Conservation (phyloP, 1,140 invertebrate species). For the Rhagoletis zephyria region DNA sequence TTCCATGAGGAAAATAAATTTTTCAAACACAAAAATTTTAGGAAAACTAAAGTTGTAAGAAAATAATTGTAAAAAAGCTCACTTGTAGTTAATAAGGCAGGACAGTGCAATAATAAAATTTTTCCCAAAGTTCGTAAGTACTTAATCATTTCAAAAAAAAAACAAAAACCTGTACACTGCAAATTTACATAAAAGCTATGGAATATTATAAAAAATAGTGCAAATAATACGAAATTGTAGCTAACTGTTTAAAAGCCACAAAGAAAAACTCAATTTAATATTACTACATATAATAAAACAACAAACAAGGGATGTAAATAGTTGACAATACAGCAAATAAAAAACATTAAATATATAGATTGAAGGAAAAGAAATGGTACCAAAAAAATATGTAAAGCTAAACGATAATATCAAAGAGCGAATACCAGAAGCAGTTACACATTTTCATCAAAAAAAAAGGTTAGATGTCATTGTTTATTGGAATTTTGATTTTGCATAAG, state of each 20-base stretch:
- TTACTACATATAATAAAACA: slow-evolving; percentile 58
- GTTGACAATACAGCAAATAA: slow-evolving; percentile 69
- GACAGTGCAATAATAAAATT: slow-evolving; percentile 24
- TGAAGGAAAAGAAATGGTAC: background rate
- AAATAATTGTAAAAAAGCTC: background rate
- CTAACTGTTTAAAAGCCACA: slow-evolving; percentile 11
- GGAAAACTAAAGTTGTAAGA: background rate
- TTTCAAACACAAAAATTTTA: background rate
- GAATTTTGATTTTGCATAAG: no score
- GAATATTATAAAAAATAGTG: slow-evolving; percentile 19
- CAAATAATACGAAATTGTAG: background rate
- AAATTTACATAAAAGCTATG: background rate
- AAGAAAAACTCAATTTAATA: slow-evolving; percentile 52
- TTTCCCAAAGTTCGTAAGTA: background rate
- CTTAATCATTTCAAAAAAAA: background rate
- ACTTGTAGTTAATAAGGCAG: background rate
- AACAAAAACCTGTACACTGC: background rate
- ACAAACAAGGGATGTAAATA: slow-evolving; percentile 73
- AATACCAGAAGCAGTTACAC: background rate
- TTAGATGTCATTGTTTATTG: no score
- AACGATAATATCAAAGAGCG: background rate
- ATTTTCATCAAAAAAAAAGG: slow-evolving; percentile 19
- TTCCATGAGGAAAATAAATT: background rate
- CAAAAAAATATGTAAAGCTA: background rate
- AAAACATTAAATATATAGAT: slow-evolving; percentile 18